Evolutionary conservation across 2,113 vertebrate genomes (phyloP).

Genomic region (Passer montanus): DNA sequence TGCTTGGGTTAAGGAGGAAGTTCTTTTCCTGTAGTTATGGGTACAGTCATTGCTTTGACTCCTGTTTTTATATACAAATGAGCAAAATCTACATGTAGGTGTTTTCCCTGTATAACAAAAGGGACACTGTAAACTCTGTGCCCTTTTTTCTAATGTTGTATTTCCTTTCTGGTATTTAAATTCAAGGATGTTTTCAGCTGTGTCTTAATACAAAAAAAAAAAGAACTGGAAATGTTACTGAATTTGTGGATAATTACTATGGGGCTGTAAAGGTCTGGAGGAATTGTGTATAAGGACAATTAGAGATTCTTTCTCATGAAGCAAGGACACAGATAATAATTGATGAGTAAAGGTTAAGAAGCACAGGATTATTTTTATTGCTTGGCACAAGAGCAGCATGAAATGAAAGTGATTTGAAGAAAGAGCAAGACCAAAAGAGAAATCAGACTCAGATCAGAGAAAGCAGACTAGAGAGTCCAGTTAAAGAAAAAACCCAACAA

Average conservation of each 20-base stretch:
- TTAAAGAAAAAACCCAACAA: not conserved
- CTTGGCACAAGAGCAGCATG: not conserved
- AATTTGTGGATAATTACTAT: not conserved
- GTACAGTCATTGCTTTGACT: constrained; percentile 31
- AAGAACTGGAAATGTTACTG: not conserved
- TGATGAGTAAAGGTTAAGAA: not conserved
- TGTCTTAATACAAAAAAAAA: not conserved
- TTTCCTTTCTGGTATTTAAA: constrained; percentile 38
- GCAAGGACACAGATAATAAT: not conserved
- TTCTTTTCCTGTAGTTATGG: constrained; percentile 32
- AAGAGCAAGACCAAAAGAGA: not conserved
- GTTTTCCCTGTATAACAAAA: constrained; percentile 26
- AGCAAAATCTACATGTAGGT: constrained; percentile 10
- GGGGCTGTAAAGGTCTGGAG: not conserved
- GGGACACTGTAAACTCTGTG: not conserved
- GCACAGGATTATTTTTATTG: not conserved
- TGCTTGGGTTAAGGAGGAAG: constrained; percentile 15
- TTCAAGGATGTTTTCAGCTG: not conserved
- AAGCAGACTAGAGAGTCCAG: not conserved
- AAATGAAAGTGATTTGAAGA: not conserved
- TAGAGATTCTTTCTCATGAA: not conserved
- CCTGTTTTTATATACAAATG: constrained; percentile 48
- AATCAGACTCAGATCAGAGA: not conserved
- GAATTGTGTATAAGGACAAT: not conserved
- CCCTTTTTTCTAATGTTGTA: not conserved